These are phyloP conservation scores for Agapornis roseicollis DNA, from an alignment of 2,113 vertebrate genomes.

Conservation along the genomic window DNA sequence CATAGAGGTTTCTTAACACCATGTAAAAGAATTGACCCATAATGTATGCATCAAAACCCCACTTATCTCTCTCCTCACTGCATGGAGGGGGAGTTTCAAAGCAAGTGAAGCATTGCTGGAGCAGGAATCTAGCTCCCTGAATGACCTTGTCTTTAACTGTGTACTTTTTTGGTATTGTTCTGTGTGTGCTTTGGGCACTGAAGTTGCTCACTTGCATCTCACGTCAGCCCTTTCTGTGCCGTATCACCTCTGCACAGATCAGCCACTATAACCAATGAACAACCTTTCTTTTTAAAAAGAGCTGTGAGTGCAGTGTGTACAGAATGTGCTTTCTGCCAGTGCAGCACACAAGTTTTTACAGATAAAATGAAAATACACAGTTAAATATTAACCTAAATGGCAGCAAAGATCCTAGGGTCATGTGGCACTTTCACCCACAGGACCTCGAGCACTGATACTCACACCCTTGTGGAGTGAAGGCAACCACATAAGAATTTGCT, in stretches of 20 bases:
- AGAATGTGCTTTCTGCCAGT: neutral
- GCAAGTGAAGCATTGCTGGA: neutral
- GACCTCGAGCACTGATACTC: neutral
- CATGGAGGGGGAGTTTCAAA: neutral
- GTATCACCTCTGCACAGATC: neutral
- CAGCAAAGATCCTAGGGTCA: neutral
- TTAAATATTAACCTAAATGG: conserved; percentile 38
- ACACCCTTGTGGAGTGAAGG: neutral
- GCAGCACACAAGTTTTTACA: neutral
- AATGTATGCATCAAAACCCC: neutral
- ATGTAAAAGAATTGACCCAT: neutral
- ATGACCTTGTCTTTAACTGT: neutral
- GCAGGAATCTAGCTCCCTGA: neutral
- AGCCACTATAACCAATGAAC: neutral
- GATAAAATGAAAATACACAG: neutral
- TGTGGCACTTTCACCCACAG: neutral
- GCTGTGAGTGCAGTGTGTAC: neutral
- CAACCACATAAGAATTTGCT: neutral
- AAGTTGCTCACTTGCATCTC: neutral
- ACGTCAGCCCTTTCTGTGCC: neutral
- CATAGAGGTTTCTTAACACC: neutral
- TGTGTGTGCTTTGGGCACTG: neutral
- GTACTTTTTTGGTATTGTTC: neutral
- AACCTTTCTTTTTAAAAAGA: neutral
- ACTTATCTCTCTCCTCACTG: neutral